phyloP scores from a whole-genome alignment of 2,888 invertebrate genomes.

The Laothoe populi region DNA sequence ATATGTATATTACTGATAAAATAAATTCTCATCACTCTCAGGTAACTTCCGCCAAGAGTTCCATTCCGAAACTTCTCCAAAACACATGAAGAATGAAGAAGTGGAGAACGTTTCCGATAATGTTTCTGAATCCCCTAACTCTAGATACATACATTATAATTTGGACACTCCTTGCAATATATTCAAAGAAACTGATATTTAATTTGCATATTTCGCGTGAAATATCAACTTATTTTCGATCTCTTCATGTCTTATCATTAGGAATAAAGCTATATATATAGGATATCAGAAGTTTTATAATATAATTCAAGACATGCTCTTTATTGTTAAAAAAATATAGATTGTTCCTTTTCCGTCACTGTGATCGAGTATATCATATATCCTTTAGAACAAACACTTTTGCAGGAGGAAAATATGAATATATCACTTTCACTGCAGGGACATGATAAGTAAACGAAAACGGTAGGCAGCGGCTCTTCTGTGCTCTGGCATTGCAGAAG shows the following conservation, averaged over 20 bases:
- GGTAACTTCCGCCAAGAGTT: slow-evolving; percentile 78
- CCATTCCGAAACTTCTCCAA: slow-evolving; percentile 74
- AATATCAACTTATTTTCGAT: slow-evolving; percentile 1
- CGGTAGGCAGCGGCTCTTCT: no score
- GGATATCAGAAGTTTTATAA: neutral
- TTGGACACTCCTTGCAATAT: slow-evolving; percentile 64
- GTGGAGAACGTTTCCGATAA: slow-evolving; percentile 52
- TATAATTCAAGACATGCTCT: neutral
- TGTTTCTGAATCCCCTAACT: slow-evolving; percentile 60
- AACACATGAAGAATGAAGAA: slow-evolving; percentile 64
- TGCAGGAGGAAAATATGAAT: no score
- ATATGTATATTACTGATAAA: neutral
- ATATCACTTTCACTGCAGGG: no score
- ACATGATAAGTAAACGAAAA: no score
- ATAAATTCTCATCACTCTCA: slow-evolving; percentile 40
- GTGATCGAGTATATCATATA: no score
- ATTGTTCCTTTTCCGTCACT: no score
- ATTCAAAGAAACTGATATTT: slow-evolving; percentile 78
- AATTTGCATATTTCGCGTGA: slow-evolving; percentile 35
- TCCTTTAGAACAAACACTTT: no score
- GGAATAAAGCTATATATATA: neutral
- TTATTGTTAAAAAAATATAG: neutral
- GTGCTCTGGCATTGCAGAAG: no score
- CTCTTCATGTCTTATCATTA: slow-evolving; percentile 14
- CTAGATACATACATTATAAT: slow-evolving; percentile 76